Base-by-base conservation (phyloP, 2,888 invertebrate species). In the Acronicta leporina region DNA sequence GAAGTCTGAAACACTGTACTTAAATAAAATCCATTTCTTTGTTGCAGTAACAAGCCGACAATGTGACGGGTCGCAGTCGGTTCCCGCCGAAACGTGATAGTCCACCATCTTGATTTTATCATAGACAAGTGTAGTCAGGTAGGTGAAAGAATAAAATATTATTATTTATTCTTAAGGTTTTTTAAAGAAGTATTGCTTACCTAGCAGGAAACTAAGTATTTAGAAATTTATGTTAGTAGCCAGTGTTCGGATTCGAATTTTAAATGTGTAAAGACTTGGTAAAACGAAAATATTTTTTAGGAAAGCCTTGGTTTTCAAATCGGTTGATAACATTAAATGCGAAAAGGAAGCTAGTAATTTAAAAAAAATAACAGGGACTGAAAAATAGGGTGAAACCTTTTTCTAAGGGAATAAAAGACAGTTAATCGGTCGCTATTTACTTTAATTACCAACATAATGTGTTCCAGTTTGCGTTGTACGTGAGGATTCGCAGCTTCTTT, bases 21-120 rank as follows among this genome's bases (percentile, higher is more conserved):
- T n/a, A n/a, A n/a, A 64, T 48, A 63, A 30, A 48, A 20, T 52
- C 68, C 65, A 27, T 68, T 62, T 74, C 62, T 77, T 88, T 91
- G 87, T 92, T 92, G 11, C 89, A 92, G 92, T 84, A 85, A 84
- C 83, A 82, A 88, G 87, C 84, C 87, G 87, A 90, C 89, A 83
- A 92, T 92, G 91, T 88, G 91, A 92, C 87, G 85, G 64, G 73
- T 81, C 67, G 82, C 70, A 80, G 67, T 75, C 78, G 77, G 77
- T 79, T 80, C 82, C 79, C 79, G 78, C 72, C 67, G 59, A 73
- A 68, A 64, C 73, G 70, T 75, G 72, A 83, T 68, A 76, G 74
- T 81, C 82, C 71, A 83, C 87, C 88, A 90, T 90, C 86, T 91
- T 88, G 84, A 84, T 77, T 79, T 76, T 74, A 65, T 69, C 79